Conservation (phyloP, 2,888 invertebrate species). For the Drosophila demipolita region DNA sequence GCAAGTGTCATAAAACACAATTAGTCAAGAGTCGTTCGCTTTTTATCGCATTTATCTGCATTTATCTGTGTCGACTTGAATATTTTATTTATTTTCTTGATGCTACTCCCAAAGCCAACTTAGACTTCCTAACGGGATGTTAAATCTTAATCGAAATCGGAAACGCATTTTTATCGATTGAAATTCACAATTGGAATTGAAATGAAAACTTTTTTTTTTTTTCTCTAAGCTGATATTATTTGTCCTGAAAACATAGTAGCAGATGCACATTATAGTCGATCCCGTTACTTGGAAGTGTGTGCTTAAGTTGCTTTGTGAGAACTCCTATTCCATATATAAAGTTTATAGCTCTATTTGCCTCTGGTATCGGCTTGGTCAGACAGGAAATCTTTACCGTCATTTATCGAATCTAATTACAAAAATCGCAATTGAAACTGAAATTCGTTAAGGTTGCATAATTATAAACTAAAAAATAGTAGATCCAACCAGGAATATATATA, state of each 20-base stretch:
- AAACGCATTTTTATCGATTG: background rate
- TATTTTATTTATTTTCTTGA: background rate
- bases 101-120: too few relatives aligned
- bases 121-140: background rate
- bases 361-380: background rate
- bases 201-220: background rate
- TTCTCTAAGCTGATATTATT: background rate
- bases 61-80: background rate
- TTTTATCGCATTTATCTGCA: conserved; percentile 19
- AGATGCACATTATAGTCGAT: background rate
- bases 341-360: background rate
- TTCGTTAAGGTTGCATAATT: background rate
- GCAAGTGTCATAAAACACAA: conserved; percentile 66
- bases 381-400: background rate
- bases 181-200: background rate
- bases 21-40: conserved; percentile 59
- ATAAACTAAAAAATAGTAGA: background rate
- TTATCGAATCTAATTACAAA: background rate
- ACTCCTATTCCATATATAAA: background rate
- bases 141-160: too few relatives aligned
- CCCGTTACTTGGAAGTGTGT: background rate
- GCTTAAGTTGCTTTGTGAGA: background rate
- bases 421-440: background rate
- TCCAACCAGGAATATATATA: background rate
- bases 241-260: background rate